Base-by-base conservation (phyloP, 2,797 vertebrate species). In the Hyperoplus immaculatus region DNA sequence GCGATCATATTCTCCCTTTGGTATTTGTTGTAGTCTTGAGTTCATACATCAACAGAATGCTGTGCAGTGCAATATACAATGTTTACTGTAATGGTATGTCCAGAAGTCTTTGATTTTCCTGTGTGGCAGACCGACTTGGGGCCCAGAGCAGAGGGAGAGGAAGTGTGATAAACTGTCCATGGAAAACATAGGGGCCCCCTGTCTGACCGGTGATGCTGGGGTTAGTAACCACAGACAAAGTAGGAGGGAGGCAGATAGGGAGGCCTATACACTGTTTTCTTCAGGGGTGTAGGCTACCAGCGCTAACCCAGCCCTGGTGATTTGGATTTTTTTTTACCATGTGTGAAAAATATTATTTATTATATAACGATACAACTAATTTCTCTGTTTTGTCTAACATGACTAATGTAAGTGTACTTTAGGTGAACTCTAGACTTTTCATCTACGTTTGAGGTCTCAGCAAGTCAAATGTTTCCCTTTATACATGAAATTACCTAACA, bases 151-250 rank as follows among this genome's bases (percentile, higher is more conserved):
- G 75, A 82, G 78, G 67, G 69, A 88, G 15, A 90, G 90, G 91
- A 92, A 92, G 83, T 91, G 86, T 70, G 87, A 91, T 91, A 89
- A 92, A 88, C 74, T 85, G 82, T 51, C 77, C 67, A 58, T 83
- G 83, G 86, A 90, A 92, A 89, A 88, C 84, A 88, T 62, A 57
- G 61, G 81, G 69, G 75, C 68, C 72, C 78, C 78, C 46, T 47
- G 62, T 88, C 84, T 82, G 81, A 82, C 46, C 68, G 75, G 80
- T 71, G 83, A 61, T 61, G 82, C 72, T 69, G 57, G 69, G 70
- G 81, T 78, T 82, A 78, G 75, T 73, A 88, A 87, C 91, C 84
- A 88, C 87, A 89, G 55, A 78, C 75, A 82, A 75, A 89, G 86
- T 84, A 87, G 78, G 68, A 84, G 45, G 43, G 78, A 72, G 58